Evolutionary conservation across 2,888 invertebrate species (phyloP).

Genomic region (Euplexia lucipara): DNA sequence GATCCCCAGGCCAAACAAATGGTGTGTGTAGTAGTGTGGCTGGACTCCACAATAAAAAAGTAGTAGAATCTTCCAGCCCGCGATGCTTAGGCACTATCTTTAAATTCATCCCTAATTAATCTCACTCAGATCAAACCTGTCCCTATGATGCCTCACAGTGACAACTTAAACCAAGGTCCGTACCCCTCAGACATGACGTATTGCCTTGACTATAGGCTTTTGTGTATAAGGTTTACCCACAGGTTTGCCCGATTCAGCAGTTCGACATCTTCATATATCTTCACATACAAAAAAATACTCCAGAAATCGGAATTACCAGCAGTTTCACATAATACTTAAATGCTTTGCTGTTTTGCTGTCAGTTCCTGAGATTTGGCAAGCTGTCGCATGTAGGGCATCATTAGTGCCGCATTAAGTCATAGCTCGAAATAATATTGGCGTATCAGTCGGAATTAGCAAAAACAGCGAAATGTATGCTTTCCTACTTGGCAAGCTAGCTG

Average conservation of each 20-base stretch:
- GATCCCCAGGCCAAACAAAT: slow-evolving; percentile 1
- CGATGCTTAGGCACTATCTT: too few species aligned
- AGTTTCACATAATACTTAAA: slow-evolving; percentile 15
- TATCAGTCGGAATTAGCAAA: slow-evolving; percentile 16
- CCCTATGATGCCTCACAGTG: too few species aligned
- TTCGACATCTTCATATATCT: too few species aligned
- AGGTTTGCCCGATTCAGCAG: too few species aligned
- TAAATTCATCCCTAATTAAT: too few species aligned
- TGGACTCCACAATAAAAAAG: neutral
- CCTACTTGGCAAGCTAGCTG: slow-evolving; percentile 7
- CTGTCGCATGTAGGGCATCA: slow-evolving; percentile 32
- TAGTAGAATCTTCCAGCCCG: too few species aligned
- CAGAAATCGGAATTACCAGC: neutral
- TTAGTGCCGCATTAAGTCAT: slow-evolving; percentile 30
- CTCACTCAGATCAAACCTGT: too few species aligned
- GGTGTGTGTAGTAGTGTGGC: too few species aligned
- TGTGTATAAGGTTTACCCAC: neutral
- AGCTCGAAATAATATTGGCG: slow-evolving; percentile 45
- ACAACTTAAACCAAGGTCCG: too few species aligned
- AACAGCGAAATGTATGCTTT: slow-evolving; percentile 7
- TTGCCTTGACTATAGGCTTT: too few species aligned
- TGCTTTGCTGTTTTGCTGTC: slow-evolving; percentile 9
- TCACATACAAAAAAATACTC: too few species aligned
- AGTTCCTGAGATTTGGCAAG: slow-evolving; percentile 48
- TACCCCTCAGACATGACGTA: too few species aligned